These are phyloP conservation scores for Nematopogon swammerdamellus DNA, from an alignment of 2,888 invertebrate species.

Conservation along the genomic window DNA sequence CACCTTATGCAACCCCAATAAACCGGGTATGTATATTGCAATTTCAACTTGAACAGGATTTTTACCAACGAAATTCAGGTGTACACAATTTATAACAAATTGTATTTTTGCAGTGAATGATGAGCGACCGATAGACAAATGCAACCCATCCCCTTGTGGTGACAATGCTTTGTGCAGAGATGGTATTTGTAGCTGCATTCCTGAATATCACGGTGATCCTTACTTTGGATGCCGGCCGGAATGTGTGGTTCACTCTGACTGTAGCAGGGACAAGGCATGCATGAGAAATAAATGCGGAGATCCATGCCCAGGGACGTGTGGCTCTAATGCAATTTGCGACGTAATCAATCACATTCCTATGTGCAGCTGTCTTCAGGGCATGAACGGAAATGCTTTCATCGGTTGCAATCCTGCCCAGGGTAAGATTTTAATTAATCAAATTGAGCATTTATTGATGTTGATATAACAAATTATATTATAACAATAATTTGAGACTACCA, in stretches of 20 bases:
- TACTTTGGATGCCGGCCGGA: constrained; percentile 67
- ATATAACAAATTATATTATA: no score
- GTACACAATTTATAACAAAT: background rate
- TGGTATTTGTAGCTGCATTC: constrained; percentile 58
- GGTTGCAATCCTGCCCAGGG: constrained; percentile 56
- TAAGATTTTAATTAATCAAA: constrained; percentile 12
- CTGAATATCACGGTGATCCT: constrained; percentile 66
- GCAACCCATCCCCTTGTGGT: constrained; percentile 66
- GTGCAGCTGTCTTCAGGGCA: constrained; percentile 66
- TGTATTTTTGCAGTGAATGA: no score
- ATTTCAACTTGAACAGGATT: no score
- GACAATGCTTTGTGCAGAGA: constrained; percentile 56
- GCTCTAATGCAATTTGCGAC: constrained; percentile 65
- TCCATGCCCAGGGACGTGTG: constrained; percentile 71
- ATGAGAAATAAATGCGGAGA: constrained; percentile 65
- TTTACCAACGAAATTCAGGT: background rate
- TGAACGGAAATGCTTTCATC: constrained; percentile 67
- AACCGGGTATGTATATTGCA: constrained; percentile 24
- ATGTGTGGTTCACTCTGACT: constrained; percentile 66
- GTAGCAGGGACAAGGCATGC: constrained; percentile 62
- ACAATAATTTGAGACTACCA: no score
- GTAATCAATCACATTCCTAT: constrained; percentile 70
- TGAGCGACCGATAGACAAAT: constrained; percentile 25
- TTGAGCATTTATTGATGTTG: constrained; percentile 1
- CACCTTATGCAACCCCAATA: constrained; percentile 44